Conservation (phyloP, 2,888 invertebrate genomes). For the Panorpa germanica region DNA sequence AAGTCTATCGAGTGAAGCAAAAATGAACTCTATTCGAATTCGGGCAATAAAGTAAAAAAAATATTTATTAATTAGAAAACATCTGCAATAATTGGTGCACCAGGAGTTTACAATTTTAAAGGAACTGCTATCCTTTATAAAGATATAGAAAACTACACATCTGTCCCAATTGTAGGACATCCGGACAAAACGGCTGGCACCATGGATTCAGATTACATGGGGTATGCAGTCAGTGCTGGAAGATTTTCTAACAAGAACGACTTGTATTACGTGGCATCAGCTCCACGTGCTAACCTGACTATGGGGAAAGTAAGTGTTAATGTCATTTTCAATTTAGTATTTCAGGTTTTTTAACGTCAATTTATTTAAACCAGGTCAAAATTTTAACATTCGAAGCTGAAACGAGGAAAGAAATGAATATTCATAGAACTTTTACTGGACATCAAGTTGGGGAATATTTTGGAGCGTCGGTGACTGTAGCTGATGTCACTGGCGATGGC, state of each 20-base stretch:
- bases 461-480: conserved; percentile 30
- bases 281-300: conserved; percentile 8
- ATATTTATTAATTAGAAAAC: too few relatives aligned
- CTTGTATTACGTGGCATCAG: conserved; percentile 16
- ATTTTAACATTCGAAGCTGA: too few relatives aligned
- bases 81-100: conserved; percentile 18
- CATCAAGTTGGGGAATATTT: conserved; percentile 32
- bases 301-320: conserved; percentile 14
- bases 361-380: too few relatives aligned
- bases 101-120: conserved; percentile 19
- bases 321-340: too few relatives aligned
- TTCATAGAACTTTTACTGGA: too few relatives aligned
- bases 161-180: too few relatives aligned
- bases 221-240: conserved; percentile 20
- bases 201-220: conserved; percentile 13
- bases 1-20: conserved; percentile 4
- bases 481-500: conserved; percentile 32
- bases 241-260: conserved; percentile 16
- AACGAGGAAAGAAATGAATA: too few relatives aligned
- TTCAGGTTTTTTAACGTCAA: too few relatives aligned
- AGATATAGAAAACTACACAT: too few relatives aligned
- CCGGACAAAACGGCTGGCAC: too few relatives aligned
- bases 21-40: too few relatives aligned
- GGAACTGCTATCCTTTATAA: conserved; percentile 15
- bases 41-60: too few relatives aligned